Conservation (phyloP, 2,797 vertebrate genomes). For the Chelonia mydas region DNA sequence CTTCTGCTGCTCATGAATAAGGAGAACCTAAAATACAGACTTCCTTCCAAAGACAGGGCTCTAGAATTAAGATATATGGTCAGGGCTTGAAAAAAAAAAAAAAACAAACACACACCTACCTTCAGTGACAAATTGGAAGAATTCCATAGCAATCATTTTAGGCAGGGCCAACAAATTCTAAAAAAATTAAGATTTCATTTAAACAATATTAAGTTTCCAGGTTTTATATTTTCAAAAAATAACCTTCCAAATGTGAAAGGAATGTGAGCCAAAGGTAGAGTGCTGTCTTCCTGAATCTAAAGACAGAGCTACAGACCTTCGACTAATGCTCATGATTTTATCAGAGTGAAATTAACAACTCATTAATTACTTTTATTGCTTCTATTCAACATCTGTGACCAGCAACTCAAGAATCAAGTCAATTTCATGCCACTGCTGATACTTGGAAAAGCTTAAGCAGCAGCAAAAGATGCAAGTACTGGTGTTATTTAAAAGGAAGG, state of each 20-base stretch:
- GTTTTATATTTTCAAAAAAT: not conserved
- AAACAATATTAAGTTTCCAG: not conserved
- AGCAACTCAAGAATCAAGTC: not conserved
- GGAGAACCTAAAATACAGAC: not conserved
- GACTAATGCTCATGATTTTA: not conserved
- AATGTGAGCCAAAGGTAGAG: not conserved
- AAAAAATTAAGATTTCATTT: not conserved
- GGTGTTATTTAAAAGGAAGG: not conserved
- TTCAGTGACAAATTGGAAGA: not conserved
- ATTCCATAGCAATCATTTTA: not conserved
- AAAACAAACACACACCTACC: not conserved
- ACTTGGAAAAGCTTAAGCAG: not conserved
- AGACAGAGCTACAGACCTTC: not conserved
- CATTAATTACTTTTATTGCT: not conserved
- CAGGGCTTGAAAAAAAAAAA: too few relatives aligned
- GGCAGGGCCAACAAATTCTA: not conserved
- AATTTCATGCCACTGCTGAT: not conserved
- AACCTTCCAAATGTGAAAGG: not conserved
- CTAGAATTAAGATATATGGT: rapidly evolving
- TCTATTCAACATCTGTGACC: not conserved
- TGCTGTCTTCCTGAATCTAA: not conserved
- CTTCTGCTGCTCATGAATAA: not conserved
- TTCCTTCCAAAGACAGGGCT: not conserved
- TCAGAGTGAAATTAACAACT: not conserved
- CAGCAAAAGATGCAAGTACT: not conserved